Percentiles rank a stretch among this genome's conserved stretches.
Evolutionary conservation across 2,888 invertebrate genomes (phyloP).

Genomic region (Leptogaster cylindrica): DNA sequence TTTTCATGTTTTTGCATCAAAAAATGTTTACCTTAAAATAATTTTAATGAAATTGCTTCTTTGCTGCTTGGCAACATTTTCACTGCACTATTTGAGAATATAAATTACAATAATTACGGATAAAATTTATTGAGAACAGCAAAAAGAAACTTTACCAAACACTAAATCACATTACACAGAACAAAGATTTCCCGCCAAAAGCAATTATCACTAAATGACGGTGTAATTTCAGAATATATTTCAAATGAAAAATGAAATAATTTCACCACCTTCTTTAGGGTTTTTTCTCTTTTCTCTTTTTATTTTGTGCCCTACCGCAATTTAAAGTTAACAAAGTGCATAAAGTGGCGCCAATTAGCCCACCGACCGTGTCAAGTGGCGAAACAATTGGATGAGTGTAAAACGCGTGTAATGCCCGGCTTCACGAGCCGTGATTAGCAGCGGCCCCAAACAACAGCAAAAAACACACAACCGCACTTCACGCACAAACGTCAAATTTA

Average conservation of each 20-base stretch:
- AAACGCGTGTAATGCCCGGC: conserved; percentile 2
- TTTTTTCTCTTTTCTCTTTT: not conserved
- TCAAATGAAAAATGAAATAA: not conserved
- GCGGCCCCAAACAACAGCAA: not conserved
- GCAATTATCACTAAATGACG: conserved; percentile 6
- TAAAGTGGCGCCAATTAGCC: not conserved
- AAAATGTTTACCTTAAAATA: no score
- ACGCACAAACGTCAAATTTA: not conserved
- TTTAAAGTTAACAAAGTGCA: not conserved
- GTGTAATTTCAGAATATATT: no score
- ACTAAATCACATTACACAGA: not conserved
- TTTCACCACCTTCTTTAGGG: conserved; percentile 6
- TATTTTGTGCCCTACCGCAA: not conserved
- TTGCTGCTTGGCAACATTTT: not conserved
- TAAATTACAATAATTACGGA: no score
- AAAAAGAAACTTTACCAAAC: not conserved
- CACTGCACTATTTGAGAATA: no score
- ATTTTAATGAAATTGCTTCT: no score
- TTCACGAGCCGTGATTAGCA: conserved; percentile 11
- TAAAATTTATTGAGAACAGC: no score
- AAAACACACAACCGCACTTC: not conserved
- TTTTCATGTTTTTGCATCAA: no score
- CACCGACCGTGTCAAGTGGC: conserved; percentile 1
- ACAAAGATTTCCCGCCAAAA: conserved; percentile 25
- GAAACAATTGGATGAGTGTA: not conserved